phyloP scores from a whole-genome alignment of 2,797 vertebrate genomes.

The Helostoma temminkii region DNA sequence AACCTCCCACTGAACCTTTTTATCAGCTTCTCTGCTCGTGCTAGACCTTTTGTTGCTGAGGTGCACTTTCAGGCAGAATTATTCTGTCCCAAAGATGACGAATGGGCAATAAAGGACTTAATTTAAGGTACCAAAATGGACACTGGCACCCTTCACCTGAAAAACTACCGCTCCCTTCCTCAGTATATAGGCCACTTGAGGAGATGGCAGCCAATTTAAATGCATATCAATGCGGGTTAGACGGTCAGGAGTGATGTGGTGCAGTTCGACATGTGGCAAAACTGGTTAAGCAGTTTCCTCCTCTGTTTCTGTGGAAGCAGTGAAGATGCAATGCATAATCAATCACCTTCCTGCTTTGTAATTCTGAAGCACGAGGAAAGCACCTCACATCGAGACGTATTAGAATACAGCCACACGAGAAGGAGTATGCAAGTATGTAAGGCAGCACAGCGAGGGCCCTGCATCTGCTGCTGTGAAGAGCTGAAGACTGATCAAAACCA shows the following conservation, averaged over 20 bases:
- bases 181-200: constrained; percentile 12
- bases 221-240: constrained; percentile 44
- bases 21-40: neutral
- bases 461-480: constrained; percentile 25
- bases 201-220: constrained; percentile 41
- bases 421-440: neutral
- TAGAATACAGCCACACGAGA: constrained; percentile 48
- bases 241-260: constrained; percentile 18
- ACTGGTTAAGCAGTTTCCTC: constrained; percentile 28
- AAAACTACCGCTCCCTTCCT: neutral
- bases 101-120: constrained; percentile 1
- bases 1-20: neutral
- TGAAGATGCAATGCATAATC: constrained; percentile 42
- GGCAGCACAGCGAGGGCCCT: neutral
- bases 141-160: neutral
- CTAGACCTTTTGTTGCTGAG: neutral
- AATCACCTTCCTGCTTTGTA: constrained; percentile 34
- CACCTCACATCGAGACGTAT: constrained; percentile 20
- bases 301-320: constrained; percentile 8
- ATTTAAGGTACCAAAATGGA: neutral
- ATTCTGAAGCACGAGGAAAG: constrained; percentile 7
- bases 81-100: constrained; percentile 2
- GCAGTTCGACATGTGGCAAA: constrained; percentile 30
- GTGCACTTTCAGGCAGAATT: neutral
- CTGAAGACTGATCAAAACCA: constrained; percentile 27